phyloP scores from a whole-genome alignment of 2,888 invertebrate species.

The Drosophila koepferae region DNA sequence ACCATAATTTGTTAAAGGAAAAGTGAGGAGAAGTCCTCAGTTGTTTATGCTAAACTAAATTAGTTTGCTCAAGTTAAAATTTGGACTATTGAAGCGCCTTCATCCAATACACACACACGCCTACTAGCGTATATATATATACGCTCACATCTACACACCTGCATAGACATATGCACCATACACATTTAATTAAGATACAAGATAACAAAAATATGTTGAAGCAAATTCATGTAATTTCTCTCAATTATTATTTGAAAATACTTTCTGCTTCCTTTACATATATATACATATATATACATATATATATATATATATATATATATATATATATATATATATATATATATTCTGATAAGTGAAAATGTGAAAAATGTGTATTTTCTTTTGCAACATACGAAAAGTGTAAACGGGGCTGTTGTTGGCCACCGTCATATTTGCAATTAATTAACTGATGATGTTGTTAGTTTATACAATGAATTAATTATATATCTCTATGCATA shows the following conservation, averaged over 20 bases:
- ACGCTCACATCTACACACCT: constrained; percentile 7
- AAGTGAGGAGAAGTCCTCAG: constrained; percentile 11
- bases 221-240: constrained; percentile 48
- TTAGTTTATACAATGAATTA: constrained; percentile 70
- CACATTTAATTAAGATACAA: constrained; percentile 43
- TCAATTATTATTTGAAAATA: constrained; percentile 18
- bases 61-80: constrained; percentile 73
- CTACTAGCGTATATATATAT: constrained; percentile 6
- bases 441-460: constrained; percentile 73
- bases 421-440: constrained; percentile 64
- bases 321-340: not conserved
- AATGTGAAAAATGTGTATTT: constrained; percentile 66
- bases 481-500: constrained; percentile 35
- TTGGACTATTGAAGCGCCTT: constrained; percentile 47
- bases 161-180: constrained; percentile 27
- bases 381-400: constrained; percentile 52
- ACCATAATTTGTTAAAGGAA: constrained; percentile 47
- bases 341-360: constrained; percentile 43
- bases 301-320: constrained; percentile 5
- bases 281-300: constrained; percentile 1
- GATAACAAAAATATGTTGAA: constrained; percentile 17
- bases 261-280: constrained; percentile 31
- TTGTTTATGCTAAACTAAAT: constrained; percentile 70
- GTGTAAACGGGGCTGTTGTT: constrained; percentile 20
- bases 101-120: constrained; percentile 31